A percentile compares a stretch with the other conserved stretches of the same genome.
These are phyloP conservation scores for Netelia virgata DNA, from an alignment of 2,888 invertebrate genomes.

Conservation along the genomic window DNA sequence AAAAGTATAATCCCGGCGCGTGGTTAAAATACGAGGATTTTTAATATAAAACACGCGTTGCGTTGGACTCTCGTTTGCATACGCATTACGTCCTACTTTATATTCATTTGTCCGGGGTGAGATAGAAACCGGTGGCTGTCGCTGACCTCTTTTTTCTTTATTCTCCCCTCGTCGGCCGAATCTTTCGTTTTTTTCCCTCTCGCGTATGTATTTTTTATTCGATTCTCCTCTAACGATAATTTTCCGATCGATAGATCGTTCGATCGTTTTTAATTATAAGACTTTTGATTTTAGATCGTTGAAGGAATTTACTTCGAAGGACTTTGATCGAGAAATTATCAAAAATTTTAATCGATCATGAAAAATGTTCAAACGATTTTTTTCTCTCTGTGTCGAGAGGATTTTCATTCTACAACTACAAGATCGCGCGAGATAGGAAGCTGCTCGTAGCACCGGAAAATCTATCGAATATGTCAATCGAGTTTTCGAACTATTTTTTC, in stretches of 20 bases:
- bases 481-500: background rate
- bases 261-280: too few species aligned
- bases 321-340: too few species aligned
- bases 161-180: background rate
- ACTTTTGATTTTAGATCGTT: too few species aligned
- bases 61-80: conserved; percentile 43
- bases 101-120: conserved; percentile 39
- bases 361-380: too few species aligned
- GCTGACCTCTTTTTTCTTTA: background rate
- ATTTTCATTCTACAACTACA: conserved; percentile 2
- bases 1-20: conserved; percentile 34
- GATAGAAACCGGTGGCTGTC: conserved; percentile 18
- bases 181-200: background rate
- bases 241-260: background rate
- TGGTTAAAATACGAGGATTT: conserved; percentile 33
- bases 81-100: conserved; percentile 42
- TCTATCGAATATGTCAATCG: conserved; percentile 21
- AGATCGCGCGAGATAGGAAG: background rate
- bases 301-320: too few species aligned
- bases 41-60: conserved; percentile 25
- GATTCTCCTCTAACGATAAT: background rate
- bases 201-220: background rate
- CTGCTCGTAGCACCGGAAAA: conserved; percentile 20
- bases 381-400: too few species aligned
- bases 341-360: too few species aligned